These are phyloP conservation scores for Rattus norvegicus DNA, from an alignment of 2,113 vertebrate genomes.

Conservation along the genomic window DNA sequence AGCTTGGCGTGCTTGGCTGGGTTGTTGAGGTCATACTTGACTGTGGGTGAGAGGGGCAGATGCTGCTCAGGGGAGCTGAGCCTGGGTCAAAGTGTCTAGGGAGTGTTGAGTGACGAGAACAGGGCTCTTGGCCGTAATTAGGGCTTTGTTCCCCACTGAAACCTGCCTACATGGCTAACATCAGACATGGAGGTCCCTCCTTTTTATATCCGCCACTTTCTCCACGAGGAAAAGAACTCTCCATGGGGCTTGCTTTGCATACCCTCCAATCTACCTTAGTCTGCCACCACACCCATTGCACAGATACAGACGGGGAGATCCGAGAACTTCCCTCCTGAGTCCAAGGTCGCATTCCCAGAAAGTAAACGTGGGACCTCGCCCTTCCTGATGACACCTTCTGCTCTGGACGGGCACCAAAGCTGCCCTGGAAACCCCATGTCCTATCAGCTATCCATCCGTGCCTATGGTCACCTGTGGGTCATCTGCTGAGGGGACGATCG, in stretches of 20 bases:
- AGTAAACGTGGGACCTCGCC: background rate
- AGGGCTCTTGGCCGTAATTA: background rate
- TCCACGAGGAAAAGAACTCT: background rate
- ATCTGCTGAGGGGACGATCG: background rate
- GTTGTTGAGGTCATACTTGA: slow-evolving; percentile 98
- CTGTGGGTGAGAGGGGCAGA: slow-evolving; percentile 81
- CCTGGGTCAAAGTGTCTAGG: background rate
- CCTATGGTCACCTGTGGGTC: background rate
- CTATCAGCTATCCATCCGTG: background rate
- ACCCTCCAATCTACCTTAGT: background rate
- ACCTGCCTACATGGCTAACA: background rate
- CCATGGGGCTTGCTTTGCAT: too few species aligned
- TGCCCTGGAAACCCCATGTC: background rate
- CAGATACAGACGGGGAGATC: background rate
- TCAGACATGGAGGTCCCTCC: background rate
- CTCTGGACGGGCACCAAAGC: background rate
- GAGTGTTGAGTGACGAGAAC: background rate
- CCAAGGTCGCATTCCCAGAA: background rate
- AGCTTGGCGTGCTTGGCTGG: slow-evolving; percentile 91
- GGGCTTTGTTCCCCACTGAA: background rate
- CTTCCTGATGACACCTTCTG: background rate
- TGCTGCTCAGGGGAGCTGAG: background rate
- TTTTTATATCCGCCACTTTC: background rate
- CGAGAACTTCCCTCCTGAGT: background rate
- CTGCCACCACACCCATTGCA: background rate